These are phyloP conservation scores for Spodoptera litura DNA, from an alignment of 1,140 invertebrate species.

Conservation along the genomic window DNA sequence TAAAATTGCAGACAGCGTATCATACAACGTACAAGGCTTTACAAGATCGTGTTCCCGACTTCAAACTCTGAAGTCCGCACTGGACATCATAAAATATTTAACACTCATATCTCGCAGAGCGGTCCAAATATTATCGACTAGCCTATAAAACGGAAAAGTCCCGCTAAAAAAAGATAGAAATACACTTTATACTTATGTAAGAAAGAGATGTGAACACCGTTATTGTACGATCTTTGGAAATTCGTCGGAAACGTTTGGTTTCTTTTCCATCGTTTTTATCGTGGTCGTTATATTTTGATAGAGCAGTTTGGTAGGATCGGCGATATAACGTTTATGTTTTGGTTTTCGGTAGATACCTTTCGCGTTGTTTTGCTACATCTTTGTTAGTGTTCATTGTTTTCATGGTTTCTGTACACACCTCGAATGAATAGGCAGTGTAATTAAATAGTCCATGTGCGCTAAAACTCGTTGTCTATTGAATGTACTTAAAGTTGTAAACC, in stretches of 20 bases:
- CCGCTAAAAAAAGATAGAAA: constrained; percentile 64
- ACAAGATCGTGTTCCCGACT: constrained; percentile 36
- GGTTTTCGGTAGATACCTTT: constrained; percentile 71
- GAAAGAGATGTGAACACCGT: constrained; percentile 66
- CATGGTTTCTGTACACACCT: neutral
- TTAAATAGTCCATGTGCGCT: neutral
- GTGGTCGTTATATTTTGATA: constrained; percentile 85
- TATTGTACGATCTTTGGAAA: constrained; percentile 83
- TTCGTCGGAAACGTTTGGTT: constrained; percentile 81
- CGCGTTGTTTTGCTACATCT: constrained; percentile 53
- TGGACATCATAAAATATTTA: constrained; percentile 83
- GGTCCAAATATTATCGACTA: constrained; percentile 81
- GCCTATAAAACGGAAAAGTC: constrained; percentile 77
- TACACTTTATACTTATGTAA: constrained; percentile 61
- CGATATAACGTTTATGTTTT: constrained; percentile 84
- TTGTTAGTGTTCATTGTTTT: constrained; percentile 56
- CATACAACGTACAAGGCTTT: constrained; percentile 38
- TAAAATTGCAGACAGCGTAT: constrained; percentile 41
- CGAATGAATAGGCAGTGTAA: neutral
- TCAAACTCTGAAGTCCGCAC: constrained; percentile 60
- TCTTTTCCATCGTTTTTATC: constrained; percentile 85
- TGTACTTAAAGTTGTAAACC: too few relatives aligned
- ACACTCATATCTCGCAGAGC: constrained; percentile 75
- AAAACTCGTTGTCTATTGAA: too few relatives aligned
- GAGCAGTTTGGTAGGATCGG: constrained; percentile 77